Conservation (phyloP, 1,140 invertebrate genomes). For the Cotesia vestalis region DNA sequence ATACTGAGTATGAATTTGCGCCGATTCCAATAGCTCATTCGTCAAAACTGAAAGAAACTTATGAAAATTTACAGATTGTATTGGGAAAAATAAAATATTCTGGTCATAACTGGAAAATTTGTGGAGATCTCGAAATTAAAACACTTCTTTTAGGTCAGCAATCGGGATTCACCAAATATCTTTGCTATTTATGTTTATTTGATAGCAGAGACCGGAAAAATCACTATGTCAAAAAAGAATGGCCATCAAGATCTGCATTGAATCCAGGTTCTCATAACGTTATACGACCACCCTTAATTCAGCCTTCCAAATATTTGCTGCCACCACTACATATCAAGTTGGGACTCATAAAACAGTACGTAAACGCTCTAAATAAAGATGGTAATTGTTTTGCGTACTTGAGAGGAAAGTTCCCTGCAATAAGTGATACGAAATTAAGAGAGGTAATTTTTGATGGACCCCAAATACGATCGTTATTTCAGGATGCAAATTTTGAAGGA, state of each 20-base stretch:
- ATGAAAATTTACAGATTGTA: slow-evolving; percentile 31
- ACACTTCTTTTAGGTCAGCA: background rate
- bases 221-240: slow-evolving; percentile 13
- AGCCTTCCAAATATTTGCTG: slow-evolving; percentile 1
- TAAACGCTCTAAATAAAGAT: slow-evolving; percentile 54
- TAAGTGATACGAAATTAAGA: slow-evolving; percentile 52
- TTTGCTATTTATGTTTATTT: slow-evolving; percentile 23
- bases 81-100: slow-evolving; percentile 29
- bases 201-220: slow-evolving; percentile 12
- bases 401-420: slow-evolving; percentile 47
- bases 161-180: too few species aligned
- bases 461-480: slow-evolving; percentile 42
- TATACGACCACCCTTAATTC: slow-evolving; percentile 7
- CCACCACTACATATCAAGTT: slow-evolving; percentile 35
- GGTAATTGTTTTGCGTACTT: slow-evolving; percentile 49
- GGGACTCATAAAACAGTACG: slow-evolving; percentile 58
- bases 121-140: slow-evolving; percentile 31
- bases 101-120: slow-evolving; percentile 23
- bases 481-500: slow-evolving; percentile 33
- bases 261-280: background rate
- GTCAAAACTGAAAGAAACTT: slow-evolving; percentile 32
- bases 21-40: slow-evolving; percentile 34
- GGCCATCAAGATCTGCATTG: background rate
- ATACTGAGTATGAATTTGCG: slow-evolving; percentile 24
- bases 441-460: slow-evolving; percentile 51